Evolutionary conservation across 2,888 invertebrate species (phyloP).

Genomic region (Helicoverpa assulta): DNA sequence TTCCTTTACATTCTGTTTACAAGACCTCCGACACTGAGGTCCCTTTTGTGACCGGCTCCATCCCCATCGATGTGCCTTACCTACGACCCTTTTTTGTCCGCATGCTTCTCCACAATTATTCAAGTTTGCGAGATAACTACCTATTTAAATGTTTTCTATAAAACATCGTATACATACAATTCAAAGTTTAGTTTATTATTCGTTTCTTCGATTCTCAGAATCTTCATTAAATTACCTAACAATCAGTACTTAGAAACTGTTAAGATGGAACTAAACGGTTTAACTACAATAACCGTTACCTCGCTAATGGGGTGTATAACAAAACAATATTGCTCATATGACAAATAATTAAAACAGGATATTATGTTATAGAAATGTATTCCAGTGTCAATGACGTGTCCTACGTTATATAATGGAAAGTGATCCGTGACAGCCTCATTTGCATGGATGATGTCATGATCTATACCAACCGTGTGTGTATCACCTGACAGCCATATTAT

Average conservation of each 20-base stretch:
- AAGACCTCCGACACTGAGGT: conserved; percentile 87
- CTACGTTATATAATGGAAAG: conserved; percentile 66
- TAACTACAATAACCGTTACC: background rate
- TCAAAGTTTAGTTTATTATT: background rate
- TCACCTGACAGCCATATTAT: conserved; percentile 19
- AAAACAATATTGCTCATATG: conserved; percentile 26
- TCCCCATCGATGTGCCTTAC: conserved; percentile 68
- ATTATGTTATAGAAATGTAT: conserved; percentile 22
- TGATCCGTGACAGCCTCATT: conserved; percentile 67
- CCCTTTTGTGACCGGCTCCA: conserved; percentile 76
- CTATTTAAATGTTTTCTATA: conserved; percentile 59
- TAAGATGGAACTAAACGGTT: background rate
- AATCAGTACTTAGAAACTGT: background rate
- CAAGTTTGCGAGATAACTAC: conserved; percentile 66
- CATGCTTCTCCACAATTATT: conserved; percentile 72
- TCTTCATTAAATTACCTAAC: background rate
- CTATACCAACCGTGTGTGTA: conserved; percentile 3
- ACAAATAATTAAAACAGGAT: conserved; percentile 30
- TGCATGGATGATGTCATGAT: conserved; percentile 72
- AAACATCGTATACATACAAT: conserved; percentile 15
- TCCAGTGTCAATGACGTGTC: conserved; percentile 38
- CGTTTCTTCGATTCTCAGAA: background rate
- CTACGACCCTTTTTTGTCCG: conserved; percentile 85
- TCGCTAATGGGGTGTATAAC: background rate
- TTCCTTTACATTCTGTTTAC: conserved; percentile 87